Base-by-base conservation (phyloP, 2,113 vertebrate genomes). In the rabbit (Oryctolagus cuniculus) region DNA sequence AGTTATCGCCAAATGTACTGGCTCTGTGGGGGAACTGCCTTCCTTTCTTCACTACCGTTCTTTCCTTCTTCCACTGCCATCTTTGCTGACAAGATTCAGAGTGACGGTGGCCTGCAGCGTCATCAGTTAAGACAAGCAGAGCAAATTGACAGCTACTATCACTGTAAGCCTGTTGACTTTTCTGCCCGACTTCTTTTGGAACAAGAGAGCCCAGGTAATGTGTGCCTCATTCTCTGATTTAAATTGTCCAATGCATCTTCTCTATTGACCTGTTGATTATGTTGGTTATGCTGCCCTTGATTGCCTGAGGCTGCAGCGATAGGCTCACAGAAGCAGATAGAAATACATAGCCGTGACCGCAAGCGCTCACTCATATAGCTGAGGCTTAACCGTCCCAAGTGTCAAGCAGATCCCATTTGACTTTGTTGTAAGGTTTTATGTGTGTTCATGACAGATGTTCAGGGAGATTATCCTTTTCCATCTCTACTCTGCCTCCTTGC, bases 371-470 rank as follows among this genome's bases (percentile, higher is more conserved):
- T 77, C 61, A 0, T 38, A 5, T 13, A 12, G 34, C 87, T 10
- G 22, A 29, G 49, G 53, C 38, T 58, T 87, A 69, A 49, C 29
- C 12, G 49, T 70, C 78, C 34, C 13, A 69, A 92, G 82, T 27
- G 53, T 58, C 70, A 17, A 89, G 79, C 51, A 61, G 89, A 70
- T 58, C 34, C 15, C 77, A 38, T 80, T n/a, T 24, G 69, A 70
- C 92, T 94, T 83, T 77, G 88, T 36, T 10, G 85, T 51, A 22
- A 86, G 85, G 44, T 51, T 97, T 95, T 77, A 44, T 53, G 92
- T 78, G 90, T 79, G 21, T 83, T 87, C 92, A 31, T 73, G 93
- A 95, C 93, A 92, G 95, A 95, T 93, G 95, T 95, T 97, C 82
- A 38, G 70, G 67, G 86, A 90, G 82, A 89, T 73, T 80, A 55